phyloP scores from a whole-genome alignment of 2,888 invertebrate species.

The Erpobdella octoculata region DNA sequence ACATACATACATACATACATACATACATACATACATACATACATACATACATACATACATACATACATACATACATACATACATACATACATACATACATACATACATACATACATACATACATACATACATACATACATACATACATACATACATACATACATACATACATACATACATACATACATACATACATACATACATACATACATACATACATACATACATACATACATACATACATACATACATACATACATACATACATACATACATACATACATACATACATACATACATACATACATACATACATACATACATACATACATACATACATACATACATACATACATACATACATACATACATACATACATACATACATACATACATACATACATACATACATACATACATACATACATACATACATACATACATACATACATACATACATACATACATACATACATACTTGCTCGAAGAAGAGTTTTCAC shows the following conservation, averaged over 20 bases:
- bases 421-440: constrained; percentile 1
- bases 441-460: constrained; percentile 1
- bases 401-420: constrained; percentile 1
- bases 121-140: background rate
- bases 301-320: constrained; percentile 1
- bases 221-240: background rate
- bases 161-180: background rate
- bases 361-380: constrained; percentile 1
- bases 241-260: background rate
- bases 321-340: constrained; percentile 1
- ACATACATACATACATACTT: constrained; percentile 1
- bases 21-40: too few species aligned
- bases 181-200: background rate
- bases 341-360: constrained; percentile 1
- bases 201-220: background rate
- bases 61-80: too few species aligned
- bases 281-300: constrained; percentile 1
- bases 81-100: too few species aligned
- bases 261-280: constrained; percentile 1
- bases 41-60: too few species aligned
- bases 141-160: background rate
- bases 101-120: too few species aligned
- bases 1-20: too few species aligned
- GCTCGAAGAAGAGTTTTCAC: too few species aligned
- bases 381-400: constrained; percentile 1